phyloP scores from a whole-genome alignment of 2,888 invertebrate species.

The Boloria selene region DNA sequence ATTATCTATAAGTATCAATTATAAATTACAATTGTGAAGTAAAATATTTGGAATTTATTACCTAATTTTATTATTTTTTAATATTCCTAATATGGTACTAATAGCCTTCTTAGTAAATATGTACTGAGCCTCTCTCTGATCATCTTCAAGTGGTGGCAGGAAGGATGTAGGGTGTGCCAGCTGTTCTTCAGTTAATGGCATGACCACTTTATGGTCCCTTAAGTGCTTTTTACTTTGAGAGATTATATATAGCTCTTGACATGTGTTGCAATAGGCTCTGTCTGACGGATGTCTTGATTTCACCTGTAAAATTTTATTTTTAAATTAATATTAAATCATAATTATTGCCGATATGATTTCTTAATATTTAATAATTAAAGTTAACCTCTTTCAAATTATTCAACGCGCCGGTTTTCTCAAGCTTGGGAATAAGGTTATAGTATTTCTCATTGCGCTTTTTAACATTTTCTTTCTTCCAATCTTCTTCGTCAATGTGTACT shows the following conservation, averaged over 20 bases:
- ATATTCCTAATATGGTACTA: conserved; percentile 83
- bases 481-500: conserved; percentile 84
- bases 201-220: conserved; percentile 79
- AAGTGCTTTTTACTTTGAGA: conserved; percentile 74
- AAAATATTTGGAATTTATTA: conserved; percentile 46
- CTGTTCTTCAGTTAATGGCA: conserved; percentile 80
- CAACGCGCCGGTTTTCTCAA: conserved; percentile 80
- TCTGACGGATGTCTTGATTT: conserved; percentile 66
- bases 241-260: conserved; percentile 78
- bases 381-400: conserved; percentile 75
- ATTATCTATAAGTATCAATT: not conserved
- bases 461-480: conserved; percentile 78
- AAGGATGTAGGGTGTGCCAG: conserved; percentile 85
- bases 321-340: too few relatives aligned
- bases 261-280: conserved; percentile 85
- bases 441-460: conserved; percentile 74
- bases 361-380: not conserved
- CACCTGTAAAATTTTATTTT: conserved; percentile 56
- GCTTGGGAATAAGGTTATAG: conserved; percentile 68
- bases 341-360: not conserved
- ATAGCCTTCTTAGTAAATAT: conserved; percentile 88
- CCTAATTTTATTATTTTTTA: conserved; percentile 83
- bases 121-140: conserved; percentile 93
- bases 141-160: conserved; percentile 86
- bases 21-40: not conserved